phyloP scores from a whole-genome alignment of 64 coral and sea anemone genomes.

The Stichodactyla mertensii region DNA sequence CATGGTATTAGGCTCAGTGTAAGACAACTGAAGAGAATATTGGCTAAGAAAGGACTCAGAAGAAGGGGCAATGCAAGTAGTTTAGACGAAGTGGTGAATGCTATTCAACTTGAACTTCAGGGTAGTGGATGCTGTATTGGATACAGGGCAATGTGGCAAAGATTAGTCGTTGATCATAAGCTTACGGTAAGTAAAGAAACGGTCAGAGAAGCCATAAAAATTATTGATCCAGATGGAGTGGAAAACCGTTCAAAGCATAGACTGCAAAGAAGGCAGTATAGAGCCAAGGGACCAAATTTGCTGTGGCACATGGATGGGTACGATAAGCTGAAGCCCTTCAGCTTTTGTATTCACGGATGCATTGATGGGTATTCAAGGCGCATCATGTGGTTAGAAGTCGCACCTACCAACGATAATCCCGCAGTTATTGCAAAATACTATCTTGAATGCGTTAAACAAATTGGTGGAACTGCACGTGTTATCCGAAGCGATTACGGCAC shows the following conservation, averaged over 20 bases:
- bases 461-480: not conserved
- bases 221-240: constrained; percentile 23
- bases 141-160: constrained; percentile 39
- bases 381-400: constrained; percentile 24
- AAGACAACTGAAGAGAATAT: constrained; percentile 51
- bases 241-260: not conserved
- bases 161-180: constrained; percentile 6
- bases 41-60: constrained; percentile 30
- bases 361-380: constrained; percentile 14
- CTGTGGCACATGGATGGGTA: constrained; percentile 55
- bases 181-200: constrained; percentile 9
- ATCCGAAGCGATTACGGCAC: not conserved
- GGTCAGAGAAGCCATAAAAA: not conserved
- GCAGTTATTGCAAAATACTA: not conserved
- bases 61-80: constrained; percentile 23
- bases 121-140: constrained; percentile 52
- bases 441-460: not conserved
- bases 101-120: constrained; percentile 30
- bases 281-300: constrained; percentile 33
- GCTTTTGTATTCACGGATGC: constrained; percentile 21
- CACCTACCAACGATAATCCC: not conserved
- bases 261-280: constrained; percentile 39
- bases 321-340: not conserved
- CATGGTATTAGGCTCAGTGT: constrained; percentile 39
- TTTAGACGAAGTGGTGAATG: constrained; percentile 24